These are phyloP conservation scores for Caenorhabditis sp. DNA, from an alignment of 2,888 invertebrate species.

Conservation along the genomic window DNA sequence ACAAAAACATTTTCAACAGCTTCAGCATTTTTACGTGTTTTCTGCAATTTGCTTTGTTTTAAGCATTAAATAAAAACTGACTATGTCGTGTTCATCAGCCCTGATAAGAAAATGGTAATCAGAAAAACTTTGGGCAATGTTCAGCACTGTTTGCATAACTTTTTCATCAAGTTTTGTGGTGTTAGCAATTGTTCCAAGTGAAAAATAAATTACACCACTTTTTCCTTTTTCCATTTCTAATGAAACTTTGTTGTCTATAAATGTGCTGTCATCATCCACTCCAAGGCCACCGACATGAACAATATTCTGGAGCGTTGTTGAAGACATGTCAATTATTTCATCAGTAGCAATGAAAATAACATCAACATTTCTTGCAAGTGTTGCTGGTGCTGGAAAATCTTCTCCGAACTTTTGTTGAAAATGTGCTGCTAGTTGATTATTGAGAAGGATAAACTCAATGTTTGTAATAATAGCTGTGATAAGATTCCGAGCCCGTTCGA, in stretches of 20 bases:
- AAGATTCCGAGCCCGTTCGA: constrained; percentile 38
- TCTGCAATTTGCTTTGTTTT: constrained; percentile 6
- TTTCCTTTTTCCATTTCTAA: constrained; percentile 67
- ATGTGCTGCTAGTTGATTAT: constrained; percentile 11
- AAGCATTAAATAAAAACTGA: background rate
- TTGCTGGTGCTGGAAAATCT: constrained; percentile 63
- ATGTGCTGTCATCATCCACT: constrained; percentile 34
- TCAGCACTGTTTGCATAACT: constrained; percentile 70
- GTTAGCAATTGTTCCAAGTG: constrained; percentile 73
- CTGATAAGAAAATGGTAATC: constrained; percentile 75
- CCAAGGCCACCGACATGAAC: constrained; percentile 75
- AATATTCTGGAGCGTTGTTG: constrained; percentile 71
- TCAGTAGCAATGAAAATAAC: constrained; percentile 74
- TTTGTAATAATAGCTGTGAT: constrained; percentile 5
- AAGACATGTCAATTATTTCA: constrained; percentile 73
- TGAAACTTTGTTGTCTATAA: constrained; percentile 55
- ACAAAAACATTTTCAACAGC: constrained; percentile 60
- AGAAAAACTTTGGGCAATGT: constrained; percentile 59
- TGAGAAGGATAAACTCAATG: constrained; percentile 3
- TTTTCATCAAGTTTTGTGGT: constrained; percentile 62
- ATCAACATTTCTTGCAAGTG: constrained; percentile 65
- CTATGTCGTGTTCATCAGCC: constrained; percentile 69
- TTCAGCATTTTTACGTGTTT: constrained; percentile 42
- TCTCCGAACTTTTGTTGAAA: constrained; percentile 45
- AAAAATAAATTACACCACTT: constrained; percentile 73